Conservation (phyloP, 2,888 invertebrate genomes). For the Athalia cordata region DNA sequence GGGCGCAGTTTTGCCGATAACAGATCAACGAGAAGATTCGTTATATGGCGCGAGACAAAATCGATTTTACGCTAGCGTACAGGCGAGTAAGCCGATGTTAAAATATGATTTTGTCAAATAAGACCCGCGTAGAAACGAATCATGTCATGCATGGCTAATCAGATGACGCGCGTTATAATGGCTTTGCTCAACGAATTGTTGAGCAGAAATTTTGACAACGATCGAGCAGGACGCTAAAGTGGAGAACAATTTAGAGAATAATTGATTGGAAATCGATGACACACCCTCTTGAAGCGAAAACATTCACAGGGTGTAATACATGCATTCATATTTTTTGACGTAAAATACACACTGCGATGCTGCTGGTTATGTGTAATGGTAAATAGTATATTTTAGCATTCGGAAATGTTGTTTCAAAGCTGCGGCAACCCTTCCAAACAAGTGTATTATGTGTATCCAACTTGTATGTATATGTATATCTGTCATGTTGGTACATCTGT, state of each 20-base stretch:
- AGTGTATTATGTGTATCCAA: background rate
- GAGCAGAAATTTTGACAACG: background rate
- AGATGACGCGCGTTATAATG: too few relatives aligned
- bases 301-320: background rate
- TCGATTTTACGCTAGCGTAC: too few relatives aligned
- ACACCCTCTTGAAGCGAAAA: background rate
- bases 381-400: background rate
- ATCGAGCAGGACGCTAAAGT: background rate
- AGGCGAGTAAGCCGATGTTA: too few relatives aligned
- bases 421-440: constrained; percentile 21
- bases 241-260: background rate
- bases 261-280: background rate
- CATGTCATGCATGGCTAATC: too few relatives aligned
- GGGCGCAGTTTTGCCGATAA: too few relatives aligned
- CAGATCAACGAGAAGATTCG: too few relatives aligned
- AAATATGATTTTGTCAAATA: too few relatives aligned
- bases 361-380: background rate
- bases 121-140: too few relatives aligned
- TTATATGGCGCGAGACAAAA: too few relatives aligned
- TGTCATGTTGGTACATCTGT: background rate
- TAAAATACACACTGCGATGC: too few relatives aligned
- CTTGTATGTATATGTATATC: background rate
- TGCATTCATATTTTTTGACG: constrained; percentile 17
- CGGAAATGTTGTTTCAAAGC: constrained; percentile 12
- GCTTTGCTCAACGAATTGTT: background rate